A percentile compares a stretch with the other conserved stretches of the same genome.
These are phyloP conservation scores for Callithrix jacchus DNA, from an alignment of 2,113 vertebrate genomes.

Conservation along the genomic window DNA sequence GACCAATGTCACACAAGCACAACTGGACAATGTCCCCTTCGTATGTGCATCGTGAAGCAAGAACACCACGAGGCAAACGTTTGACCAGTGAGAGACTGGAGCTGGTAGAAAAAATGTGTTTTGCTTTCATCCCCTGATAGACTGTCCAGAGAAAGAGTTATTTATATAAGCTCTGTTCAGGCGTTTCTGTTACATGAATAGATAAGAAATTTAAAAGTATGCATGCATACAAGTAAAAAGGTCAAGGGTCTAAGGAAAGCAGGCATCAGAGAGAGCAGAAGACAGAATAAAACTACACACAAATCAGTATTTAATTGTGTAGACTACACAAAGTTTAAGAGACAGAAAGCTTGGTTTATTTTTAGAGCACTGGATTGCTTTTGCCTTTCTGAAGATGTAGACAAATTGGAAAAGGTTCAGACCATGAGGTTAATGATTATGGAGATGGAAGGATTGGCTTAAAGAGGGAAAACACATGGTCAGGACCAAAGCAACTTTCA, in stretches of 20 bases:
- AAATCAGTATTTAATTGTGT: fast-evolving
- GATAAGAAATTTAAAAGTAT: neutral
- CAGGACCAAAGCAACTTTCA: neutral
- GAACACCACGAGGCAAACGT: fast-evolving
- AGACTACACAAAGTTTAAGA: neutral
- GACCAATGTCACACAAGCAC: neutral
- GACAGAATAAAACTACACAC: neutral
- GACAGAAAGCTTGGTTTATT: neutral
- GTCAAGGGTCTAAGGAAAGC: neutral
- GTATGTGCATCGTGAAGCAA: fast-evolving
- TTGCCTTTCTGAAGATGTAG: neutral
- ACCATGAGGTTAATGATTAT: neutral
- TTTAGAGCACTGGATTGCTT: neutral
- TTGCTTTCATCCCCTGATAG: neutral
- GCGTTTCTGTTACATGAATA: neutral
- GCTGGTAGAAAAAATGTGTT: neutral
- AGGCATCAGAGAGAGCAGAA: no score
- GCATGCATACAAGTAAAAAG: neutral
- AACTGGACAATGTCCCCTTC: fast-evolving
- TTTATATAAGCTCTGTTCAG: no score
- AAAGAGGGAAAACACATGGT: no score
- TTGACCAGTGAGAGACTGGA: fast-evolving
- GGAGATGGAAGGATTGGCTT: neutral
- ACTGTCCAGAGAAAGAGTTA: neutral
- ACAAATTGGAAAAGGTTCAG: neutral